Base-by-base conservation (phyloP, 1,140 invertebrate genomes). In the Drosophila sucinea region DNA sequence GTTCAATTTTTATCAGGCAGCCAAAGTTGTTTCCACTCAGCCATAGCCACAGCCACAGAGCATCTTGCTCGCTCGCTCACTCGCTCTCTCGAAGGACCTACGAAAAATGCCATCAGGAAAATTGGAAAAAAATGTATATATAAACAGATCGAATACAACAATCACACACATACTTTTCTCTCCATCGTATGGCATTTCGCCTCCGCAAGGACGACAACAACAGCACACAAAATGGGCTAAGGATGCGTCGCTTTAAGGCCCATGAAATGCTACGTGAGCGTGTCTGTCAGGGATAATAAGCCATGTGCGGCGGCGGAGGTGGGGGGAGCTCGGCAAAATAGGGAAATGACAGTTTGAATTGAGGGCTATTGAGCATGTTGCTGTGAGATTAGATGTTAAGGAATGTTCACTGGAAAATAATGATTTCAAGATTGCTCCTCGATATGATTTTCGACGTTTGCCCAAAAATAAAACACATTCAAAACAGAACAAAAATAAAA, bases 91-190 rank as follows among this genome's bases (percentile, higher is more conserved):
- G 44, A 65, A 70, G 77, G 80, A 80, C 72, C 84, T 84, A 51
- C 23, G 7, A 89, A 83, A 89, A 87, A 87, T 89, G 79, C 84
- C 83, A 87, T 89, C 84, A 89, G 70, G 60, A 83, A 87, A 87
- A 89, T 87, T 89, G 80, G 79, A 86, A 86, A 83, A 87, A 86
- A 60, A 40, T 27, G 30, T 64, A 57, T 44, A 67, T 32, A 32
- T 40, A 60, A 41, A 30, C 47, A 64, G 54, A 56, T 56, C 54
- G 54, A 64, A 51, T 4, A 51, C 17, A 62, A 51, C 17, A 62
- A 30, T 63, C 23, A 62, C 47, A 75, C 44, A 67, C 44, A 44
- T 51, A 70, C 23, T 33, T n/a, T 32, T 58, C 79, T 81, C 85
- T n/a, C 29, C 55, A 72, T 75, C 73, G 73, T 77, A 69, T 10